These are phyloP conservation scores for Plagodis dolabraria DNA, from an alignment of 2,888 invertebrate species.

Conservation along the genomic window DNA sequence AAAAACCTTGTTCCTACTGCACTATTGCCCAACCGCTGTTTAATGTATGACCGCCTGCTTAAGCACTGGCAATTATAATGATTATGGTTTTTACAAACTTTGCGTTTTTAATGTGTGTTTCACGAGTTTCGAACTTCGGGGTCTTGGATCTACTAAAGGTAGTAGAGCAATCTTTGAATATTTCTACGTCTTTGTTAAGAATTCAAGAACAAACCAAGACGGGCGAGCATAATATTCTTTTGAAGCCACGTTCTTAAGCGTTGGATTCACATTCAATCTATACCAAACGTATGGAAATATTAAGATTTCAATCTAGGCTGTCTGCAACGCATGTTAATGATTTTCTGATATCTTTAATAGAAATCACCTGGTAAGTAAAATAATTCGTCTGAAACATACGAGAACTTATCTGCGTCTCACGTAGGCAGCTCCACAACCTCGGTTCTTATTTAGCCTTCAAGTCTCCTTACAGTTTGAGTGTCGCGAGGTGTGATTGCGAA, in stretches of 20 bases:
- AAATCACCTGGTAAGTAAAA: conserved; percentile 19
- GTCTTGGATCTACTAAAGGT: not conserved
- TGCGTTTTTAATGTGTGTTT: conserved; percentile 10
- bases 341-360: conserved; percentile 3
- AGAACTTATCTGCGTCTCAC: conserved; percentile 47
- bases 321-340: not conserved
- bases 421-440: conserved; percentile 61
- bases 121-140: conserved; percentile 2
- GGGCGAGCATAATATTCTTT: no score
- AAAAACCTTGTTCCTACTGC: conserved; percentile 61
- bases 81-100: conserved; percentile 18
- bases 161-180: no score
- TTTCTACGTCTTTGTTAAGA: no score
- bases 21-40: conserved; percentile 51
- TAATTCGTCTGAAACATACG: conserved; percentile 26
- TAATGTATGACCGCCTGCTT: conserved; percentile 32
- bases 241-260: no score
- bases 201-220: no score
- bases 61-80: conserved; percentile 39
- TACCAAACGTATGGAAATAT: no score
- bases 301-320: no score
- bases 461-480: conserved; percentile 72
- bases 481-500: conserved; percentile 80
- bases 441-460: conserved; percentile 72
- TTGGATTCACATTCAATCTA: no score